Evolutionary conservation across 2,888 invertebrate species (phyloP), one percentile per base, ranked within the genome.

Genomic region (Clusia tigrina): DNA sequence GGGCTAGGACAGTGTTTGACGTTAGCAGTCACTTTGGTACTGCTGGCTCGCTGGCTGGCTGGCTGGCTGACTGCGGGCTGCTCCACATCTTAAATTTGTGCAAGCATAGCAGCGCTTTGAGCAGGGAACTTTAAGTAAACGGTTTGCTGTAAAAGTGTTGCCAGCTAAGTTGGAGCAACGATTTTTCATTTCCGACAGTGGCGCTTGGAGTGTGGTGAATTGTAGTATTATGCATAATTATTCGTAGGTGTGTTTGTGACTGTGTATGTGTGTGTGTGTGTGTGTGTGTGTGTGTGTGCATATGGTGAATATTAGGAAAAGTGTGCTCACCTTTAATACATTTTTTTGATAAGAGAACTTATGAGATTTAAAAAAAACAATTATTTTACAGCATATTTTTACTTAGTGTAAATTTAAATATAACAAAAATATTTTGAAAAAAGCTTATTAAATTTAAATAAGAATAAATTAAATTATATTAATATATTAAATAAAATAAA

Each of bases 301-400:
- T 67, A 72, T 74, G 73, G 73, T 72, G 75, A 73, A 72, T 74
- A 72, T 70, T 71, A 71, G 72, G n/a, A n/a, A n/a, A n/a, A n/a
- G n/a, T n/a, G n/a, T n/a, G n/a, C n/a, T n/a, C n/a, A n/a, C n/a
- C n/a, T n/a, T n/a, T n/a, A n/a, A n/a, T n/a, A n/a, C n/a, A n/a
- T n/a, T n/a, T n/a, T n/a, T n/a, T n/a, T n/a, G n/a, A n/a, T n/a
- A n/a, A n/a, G n/a, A n/a, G n/a, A n/a, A n/a, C n/a, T n/a, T n/a
- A n/a, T n/a, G n/a, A n/a, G n/a, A n/a, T n/a, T n/a, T n/a, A n/a
- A n/a, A n/a, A n/a, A n/a, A n/a, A n/a, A n/a, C n/a, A n/a, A n/a
- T n/a, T n/a, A n/a, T n/a, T n/a, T n/a, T n/a, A n/a, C n/a, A n/a
- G n/a, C n/a, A n/a, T n/a, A n/a, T n/a, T n/a, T n/a, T n/a, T n/a